Evolutionary conservation across 2,888 invertebrate species (phyloP), one percentile per base, ranked within the genome.

Genomic region (Chymomyza procnemis): DNA sequence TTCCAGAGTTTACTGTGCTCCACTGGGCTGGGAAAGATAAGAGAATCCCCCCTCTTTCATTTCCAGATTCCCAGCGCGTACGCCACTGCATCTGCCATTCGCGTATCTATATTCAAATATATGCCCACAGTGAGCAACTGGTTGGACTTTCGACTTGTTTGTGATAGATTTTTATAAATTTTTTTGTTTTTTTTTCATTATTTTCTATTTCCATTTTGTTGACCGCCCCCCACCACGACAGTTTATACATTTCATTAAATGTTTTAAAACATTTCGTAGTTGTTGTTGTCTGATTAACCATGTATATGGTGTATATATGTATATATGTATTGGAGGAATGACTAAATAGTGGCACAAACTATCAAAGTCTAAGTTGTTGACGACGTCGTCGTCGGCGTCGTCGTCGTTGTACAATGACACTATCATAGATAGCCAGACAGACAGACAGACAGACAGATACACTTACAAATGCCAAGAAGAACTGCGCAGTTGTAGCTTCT

Each of bases 101-200:
- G 22, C 54, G 16, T 54, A 54, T n/a, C n/a, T n/a, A 41, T 58
- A 19, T 41, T 46, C 21, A 34, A 6, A 3, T 41, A 34, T 22
- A 57, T 47, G 34, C 8, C 6, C 9, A 34, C 6, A 14, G 48
- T 48, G 48, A 50, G 50, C 50, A 50, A 50, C 50, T 50, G 50
- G 18, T 19, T 50, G 87, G 87, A 83, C 83, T 83, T 83, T 83
- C 73, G 80, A 83, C 83, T 87, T 87, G 85, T 86, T 82, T 82
- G 82, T 79, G 70, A 56, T 30, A 30, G 26, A 26, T n/a, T n/a
- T n/a, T 52, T 54, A 30, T 41, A 41, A 8, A 26, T 26, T 26
- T 26, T 26, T 55, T 54, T n/a, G n/a, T 55, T 21, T 46, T 54
- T 19, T 46, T 55, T n/a, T 55, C 18, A 55, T 21, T 55, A 21